Conservation (phyloP, 2,113 vertebrate species). For the Varanus salvator region DNA sequence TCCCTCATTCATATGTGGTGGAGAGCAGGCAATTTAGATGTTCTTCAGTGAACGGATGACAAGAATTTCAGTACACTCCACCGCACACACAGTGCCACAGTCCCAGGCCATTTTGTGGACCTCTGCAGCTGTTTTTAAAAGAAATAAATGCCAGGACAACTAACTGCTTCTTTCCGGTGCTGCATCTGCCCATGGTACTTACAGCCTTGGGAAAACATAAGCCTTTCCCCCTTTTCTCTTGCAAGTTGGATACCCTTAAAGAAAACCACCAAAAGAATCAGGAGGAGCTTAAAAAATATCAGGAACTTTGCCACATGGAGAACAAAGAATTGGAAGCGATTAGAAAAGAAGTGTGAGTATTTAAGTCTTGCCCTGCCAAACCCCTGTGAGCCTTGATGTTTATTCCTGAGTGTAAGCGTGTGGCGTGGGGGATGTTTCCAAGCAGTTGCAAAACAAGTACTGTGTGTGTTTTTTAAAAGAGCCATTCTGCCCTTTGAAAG, state of each 20-base stretch:
- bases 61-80: background rate
- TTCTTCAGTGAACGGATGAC: background rate
- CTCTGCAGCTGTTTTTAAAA: background rate
- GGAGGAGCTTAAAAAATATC: conserved; percentile 85
- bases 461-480: background rate
- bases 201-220: background rate
- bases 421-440: background rate
- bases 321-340: conserved; percentile 85
- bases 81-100: background rate
- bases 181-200: background rate
- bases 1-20: too few species aligned
- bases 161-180: background rate
- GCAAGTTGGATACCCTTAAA: conserved; percentile 85
- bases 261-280: conserved; percentile 85
- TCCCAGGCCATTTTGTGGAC: too few species aligned
- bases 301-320: conserved; percentile 84
- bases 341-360: conserved; percentile 89
- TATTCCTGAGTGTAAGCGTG: background rate
- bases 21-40: background rate
- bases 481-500: background rate
- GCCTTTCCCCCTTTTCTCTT: conserved; percentile 45
- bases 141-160: background rate
- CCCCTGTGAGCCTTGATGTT: background rate
- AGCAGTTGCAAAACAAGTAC: background rate
- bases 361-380: conserved; percentile 7